phyloP scores from a whole-genome alignment of 1,140 invertebrate genomes.

The Pomacea maculata region DNA sequence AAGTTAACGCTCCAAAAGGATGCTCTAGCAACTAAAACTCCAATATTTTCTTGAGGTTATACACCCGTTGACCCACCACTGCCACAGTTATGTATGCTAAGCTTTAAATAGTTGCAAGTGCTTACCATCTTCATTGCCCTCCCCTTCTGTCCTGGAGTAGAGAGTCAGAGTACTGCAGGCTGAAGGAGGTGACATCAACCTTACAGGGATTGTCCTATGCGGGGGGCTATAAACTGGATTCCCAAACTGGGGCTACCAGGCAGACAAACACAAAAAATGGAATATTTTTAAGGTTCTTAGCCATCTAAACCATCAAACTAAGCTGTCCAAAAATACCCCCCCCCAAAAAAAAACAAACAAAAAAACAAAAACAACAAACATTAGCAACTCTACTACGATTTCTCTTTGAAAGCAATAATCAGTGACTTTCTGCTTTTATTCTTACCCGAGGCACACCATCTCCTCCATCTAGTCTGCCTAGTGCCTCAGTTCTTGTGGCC shows the following conservation, averaged over 20 bases:
- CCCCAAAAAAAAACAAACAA: neutral
- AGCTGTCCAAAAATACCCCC: neutral
- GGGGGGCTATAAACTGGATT: conserved; percentile 43
- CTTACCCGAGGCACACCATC: conserved; percentile 39
- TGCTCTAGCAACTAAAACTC: too few relatives aligned
- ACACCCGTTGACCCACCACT: too few relatives aligned
- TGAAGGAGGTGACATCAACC: conserved; percentile 28
- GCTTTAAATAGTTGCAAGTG: neutral
- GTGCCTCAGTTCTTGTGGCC: conserved; percentile 38
- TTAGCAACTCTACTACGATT: neutral
- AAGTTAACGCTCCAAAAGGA: too few relatives aligned
- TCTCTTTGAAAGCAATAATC: neutral
- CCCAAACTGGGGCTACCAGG: conserved; percentile 52
- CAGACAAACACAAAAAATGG: neutral
- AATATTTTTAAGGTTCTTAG: neutral
- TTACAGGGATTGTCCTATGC: conserved; percentile 21
- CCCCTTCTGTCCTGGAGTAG: conserved; percentile 22
- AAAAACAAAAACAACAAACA: neutral
- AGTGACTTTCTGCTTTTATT: neutral
- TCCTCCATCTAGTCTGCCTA: conserved; percentile 49
- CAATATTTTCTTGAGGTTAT: too few relatives aligned
- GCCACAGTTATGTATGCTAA: too few relatives aligned
- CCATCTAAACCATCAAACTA: neutral
- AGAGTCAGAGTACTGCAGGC: neutral
- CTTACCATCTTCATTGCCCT: conserved; percentile 33